phyloP scores from a whole-genome alignment of 2,797 vertebrate genomes.

The Acipenser oxyrinchus region DNA sequence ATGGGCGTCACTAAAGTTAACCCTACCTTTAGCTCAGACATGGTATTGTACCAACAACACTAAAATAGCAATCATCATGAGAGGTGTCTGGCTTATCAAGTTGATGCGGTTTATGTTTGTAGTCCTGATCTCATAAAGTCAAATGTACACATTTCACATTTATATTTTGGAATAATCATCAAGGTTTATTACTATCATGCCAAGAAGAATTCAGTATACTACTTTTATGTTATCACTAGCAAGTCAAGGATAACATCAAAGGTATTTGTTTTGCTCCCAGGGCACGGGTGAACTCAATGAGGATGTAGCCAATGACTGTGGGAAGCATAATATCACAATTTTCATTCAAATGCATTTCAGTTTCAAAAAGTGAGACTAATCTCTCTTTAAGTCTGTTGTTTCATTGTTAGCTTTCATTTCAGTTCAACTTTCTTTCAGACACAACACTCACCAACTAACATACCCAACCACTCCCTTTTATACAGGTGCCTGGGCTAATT shows the following conservation, averaged over 20 bases:
- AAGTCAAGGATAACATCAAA: too few species aligned
- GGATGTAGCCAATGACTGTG: background rate
- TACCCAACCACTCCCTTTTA: too few species aligned
- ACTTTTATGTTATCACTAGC: background rate
- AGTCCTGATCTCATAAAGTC: too few species aligned
- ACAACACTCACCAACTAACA: too few species aligned
- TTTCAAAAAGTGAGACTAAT: slow-evolving; percentile 2
- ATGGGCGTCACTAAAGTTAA: too few species aligned
- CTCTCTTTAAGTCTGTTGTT: background rate
- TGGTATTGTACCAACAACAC: too few species aligned
- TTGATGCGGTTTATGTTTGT: too few species aligned
- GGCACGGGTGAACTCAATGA: background rate
- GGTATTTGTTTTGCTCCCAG: background rate
- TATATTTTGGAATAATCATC: background rate
- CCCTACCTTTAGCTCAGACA: too few species aligned
- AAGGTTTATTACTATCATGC: background rate
- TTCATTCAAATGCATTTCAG: slow-evolving; percentile 3
- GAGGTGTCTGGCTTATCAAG: too few species aligned
- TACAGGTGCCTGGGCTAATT: too few species aligned
- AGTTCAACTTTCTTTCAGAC: slow-evolving; percentile 15
- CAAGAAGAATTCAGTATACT: background rate
- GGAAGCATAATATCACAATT: background rate
- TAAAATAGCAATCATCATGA: too few species aligned
- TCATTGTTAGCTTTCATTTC: background rate
- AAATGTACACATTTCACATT: too few species aligned